A percentile compares a stretch with the other conserved stretches of the same genome.
Conservation (phyloP, 2,888 invertebrate genomes). For the Patella ulyssiponensis region DNA sequence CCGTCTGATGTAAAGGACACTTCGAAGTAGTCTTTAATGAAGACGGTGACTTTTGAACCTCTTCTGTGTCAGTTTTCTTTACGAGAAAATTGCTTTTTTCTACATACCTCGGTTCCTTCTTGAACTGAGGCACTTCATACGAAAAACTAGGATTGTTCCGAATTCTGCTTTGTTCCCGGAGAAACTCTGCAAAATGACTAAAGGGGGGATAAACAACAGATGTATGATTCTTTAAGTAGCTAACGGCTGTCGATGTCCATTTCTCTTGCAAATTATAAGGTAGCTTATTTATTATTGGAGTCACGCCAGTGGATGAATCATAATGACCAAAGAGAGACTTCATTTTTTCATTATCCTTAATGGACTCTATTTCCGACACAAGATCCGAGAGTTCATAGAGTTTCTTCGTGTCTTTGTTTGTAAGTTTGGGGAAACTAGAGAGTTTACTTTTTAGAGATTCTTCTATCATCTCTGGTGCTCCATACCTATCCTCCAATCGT, state of each 20-base stretch:
- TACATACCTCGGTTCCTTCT: not conserved
- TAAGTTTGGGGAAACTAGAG: slow-evolving; percentile 33
- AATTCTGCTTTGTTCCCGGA: slow-evolving; percentile 28
- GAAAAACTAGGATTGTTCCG: slow-evolving; percentile 38
- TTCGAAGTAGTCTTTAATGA: not conserved
- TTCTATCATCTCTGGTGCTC: slow-evolving; percentile 35
- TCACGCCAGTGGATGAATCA: too few relatives aligned
- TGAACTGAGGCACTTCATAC: not conserved
- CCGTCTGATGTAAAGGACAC: not conserved
- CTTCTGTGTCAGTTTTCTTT: not conserved
- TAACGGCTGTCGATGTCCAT: too few relatives aligned
- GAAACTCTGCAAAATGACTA: slow-evolving; percentile 38
- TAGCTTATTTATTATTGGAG: slow-evolving; percentile 38
- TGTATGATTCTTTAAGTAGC: too few relatives aligned
- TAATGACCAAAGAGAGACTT: slow-evolving; percentile 32
- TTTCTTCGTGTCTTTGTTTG: slow-evolving; percentile 30
- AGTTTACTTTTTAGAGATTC: slow-evolving; percentile 31
- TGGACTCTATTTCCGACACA: slow-evolving; percentile 32
- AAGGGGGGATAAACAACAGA: too few relatives aligned
- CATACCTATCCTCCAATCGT: slow-evolving; percentile 36
- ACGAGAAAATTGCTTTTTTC: not conserved
- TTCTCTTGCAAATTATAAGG: slow-evolving; percentile 14
- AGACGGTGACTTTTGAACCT: not conserved
- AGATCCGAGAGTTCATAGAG: slow-evolving; percentile 36
- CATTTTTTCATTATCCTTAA: slow-evolving; percentile 33